phyloP scores from a whole-genome alignment of 2,888 invertebrate genomes.

The Esperia sulphurella region DNA sequence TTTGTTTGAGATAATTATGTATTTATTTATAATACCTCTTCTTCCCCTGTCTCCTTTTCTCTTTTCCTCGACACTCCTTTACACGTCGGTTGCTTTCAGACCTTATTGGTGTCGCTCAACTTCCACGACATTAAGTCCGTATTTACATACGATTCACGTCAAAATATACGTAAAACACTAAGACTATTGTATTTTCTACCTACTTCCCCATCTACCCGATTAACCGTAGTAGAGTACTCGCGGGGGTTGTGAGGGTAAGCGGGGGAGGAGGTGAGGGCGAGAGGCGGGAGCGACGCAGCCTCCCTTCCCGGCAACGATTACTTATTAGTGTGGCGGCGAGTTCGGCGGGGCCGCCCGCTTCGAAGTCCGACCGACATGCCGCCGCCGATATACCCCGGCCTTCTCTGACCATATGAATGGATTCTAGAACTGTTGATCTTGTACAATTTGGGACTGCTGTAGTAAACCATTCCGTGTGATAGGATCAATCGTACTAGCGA shows the following conservation, averaged over 20 bases:
- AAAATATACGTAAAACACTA: no score
- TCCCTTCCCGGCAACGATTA: conserved; percentile 79
- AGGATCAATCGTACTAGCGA: conserved; percentile 24
- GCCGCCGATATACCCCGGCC: conserved; percentile 40
- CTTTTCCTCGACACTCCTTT: no score
- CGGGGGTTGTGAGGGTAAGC: conserved; percentile 32
- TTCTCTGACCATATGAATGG: conserved; percentile 27
- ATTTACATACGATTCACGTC: no score
- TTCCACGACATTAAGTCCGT: no score
- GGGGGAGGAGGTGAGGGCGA: conserved; percentile 27
- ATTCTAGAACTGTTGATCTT: conserved; percentile 9
- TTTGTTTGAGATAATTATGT: no score
- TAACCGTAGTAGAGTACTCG: conserved; percentile 55
- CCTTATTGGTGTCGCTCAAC: no score
- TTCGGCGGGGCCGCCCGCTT: conserved; percentile 65
- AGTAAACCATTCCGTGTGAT: neutral
- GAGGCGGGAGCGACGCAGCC: conserved; percentile 65
- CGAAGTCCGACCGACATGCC: conserved; percentile 45
- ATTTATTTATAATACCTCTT: no score
- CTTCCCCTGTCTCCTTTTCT: no score
- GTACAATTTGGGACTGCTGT: neutral
- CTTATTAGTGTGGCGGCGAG: conserved; percentile 78
- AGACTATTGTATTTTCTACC: neutral
- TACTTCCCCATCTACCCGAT: conserved; percentile 32
- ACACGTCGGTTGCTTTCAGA: no score